Percentiles rank a stretch among this genome's conserved stretches.
Evolutionary conservation across 1,140 invertebrate genomes (phyloP).

Genomic region (Neocloeon triangulifer): DNA sequence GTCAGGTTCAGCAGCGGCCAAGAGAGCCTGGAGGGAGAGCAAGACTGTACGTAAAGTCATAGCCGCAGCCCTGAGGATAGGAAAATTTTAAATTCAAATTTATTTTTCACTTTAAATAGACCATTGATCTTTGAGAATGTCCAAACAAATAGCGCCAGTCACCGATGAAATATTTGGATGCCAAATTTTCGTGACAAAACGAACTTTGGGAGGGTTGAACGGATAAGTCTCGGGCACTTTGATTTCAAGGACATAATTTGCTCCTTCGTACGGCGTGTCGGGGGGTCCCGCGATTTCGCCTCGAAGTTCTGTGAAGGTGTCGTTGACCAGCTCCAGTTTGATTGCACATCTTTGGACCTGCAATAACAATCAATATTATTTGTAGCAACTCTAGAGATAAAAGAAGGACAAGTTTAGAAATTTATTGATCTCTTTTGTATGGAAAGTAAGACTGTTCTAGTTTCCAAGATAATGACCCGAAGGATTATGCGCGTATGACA

Average conservation of each 20-base stretch:
- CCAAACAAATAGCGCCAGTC: conserved; percentile 95
- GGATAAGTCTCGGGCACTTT: conserved; percentile 98
- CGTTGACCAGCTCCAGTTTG: conserved; percentile 75
- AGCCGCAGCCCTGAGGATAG: conserved; percentile 64
- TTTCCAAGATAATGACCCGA: too few relatives aligned
- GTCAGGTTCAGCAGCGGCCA: conserved; percentile 85
- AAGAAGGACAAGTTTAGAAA: too few relatives aligned
- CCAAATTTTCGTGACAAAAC: conserved; percentile 97
- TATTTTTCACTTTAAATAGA: conserved; percentile 17
- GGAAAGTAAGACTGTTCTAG: conserved; percentile 10
- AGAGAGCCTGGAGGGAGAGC: conserved; percentile 72
- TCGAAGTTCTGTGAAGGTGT: conserved; percentile 72
- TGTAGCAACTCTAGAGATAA: too few relatives aligned
- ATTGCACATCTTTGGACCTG: conserved; percentile 82
- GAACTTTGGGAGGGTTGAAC: conserved; percentile 95
- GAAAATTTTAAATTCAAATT: conserved; percentile 2
- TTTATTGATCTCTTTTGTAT: conserved; percentile 3
- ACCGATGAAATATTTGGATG: conserved; percentile 99
- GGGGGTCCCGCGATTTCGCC: conserved; percentile 84
- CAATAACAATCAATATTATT: too few relatives aligned
- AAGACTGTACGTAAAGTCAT: conserved; percentile 93
- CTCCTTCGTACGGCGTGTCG: conserved; percentile 93
- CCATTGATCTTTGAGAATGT: conserved; percentile 99
- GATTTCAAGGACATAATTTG: conserved; percentile 83
- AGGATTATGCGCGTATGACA: too few relatives aligned